A percentile compares a stretch with the other conserved stretches of the same genome.
These are phyloP conservation scores for Halcyon chelicuti DNA, from an alignment of 2,797 vertebrate species.

Conservation along the genomic window DNA sequence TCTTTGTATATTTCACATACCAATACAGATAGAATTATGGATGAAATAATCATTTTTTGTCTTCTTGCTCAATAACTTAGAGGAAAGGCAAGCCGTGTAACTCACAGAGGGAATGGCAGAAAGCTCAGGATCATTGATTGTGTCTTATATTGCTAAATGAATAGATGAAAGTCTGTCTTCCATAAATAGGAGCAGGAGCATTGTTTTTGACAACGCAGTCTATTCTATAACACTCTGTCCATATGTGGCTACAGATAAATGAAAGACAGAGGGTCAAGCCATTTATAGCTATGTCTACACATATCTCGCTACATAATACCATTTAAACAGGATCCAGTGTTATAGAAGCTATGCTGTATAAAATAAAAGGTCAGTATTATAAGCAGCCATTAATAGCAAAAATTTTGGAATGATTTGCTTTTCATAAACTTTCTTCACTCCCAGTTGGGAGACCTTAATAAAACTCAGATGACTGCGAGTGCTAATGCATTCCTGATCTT, in stretches of 20 bases:
- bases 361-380: neutral
- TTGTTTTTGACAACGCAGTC: neutral
- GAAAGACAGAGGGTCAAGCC: neutral
- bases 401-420: neutral
- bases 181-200: neutral
- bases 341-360: fast-evolving
- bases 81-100: slow-evolving; percentile 13
- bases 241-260: neutral
- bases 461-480: neutral
- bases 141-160: neutral
- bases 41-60: slow-evolving; percentile 16
- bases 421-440: neutral
- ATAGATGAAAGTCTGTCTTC: neutral
- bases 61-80: neutral
- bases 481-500: neutral
- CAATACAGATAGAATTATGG: neutral
- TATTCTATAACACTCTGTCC: neutral
- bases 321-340: neutral
- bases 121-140: neutral
- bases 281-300: neutral
- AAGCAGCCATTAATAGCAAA: neutral
- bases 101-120: neutral
- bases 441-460: neutral
- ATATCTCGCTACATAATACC: neutral
- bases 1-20: slow-evolving; percentile 13